phyloP scores from a whole-genome alignment of 2,888 invertebrate genomes.

The Dorcus parallelipipedus region DNA sequence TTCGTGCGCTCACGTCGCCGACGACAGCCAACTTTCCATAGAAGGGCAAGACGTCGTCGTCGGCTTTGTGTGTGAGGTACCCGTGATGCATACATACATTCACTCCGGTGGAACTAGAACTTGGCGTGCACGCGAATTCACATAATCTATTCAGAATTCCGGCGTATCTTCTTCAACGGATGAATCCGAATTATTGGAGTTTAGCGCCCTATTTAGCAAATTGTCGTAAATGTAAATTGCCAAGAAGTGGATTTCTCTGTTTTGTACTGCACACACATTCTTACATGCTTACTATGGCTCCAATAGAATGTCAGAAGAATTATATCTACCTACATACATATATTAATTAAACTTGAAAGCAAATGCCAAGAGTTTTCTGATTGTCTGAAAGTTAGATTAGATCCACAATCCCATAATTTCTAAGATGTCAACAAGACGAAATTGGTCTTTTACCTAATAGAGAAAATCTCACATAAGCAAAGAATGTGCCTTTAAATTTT shows the following conservation, averaged over 20 bases:
- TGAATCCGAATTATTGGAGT: conserved; percentile 3
- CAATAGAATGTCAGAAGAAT: neutral
- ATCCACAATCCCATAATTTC: too few species aligned
- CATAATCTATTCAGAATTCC: conserved; percentile 4
- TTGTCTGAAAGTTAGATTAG: too few species aligned
- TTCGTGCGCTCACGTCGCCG: conserved; percentile 22
- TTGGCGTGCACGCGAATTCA: conserved; percentile 1
- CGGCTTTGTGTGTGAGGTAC: neutral
- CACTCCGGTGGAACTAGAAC: neutral
- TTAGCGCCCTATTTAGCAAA: neutral
- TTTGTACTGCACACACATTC: too few species aligned
- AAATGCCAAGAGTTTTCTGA: too few species aligned
- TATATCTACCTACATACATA: neutral
- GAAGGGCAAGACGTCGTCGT: conserved; percentile 9
- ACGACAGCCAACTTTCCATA: conserved; percentile 18
- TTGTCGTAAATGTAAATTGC: conserved; percentile 4
- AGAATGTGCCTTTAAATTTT: too few species aligned
- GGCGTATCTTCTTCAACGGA: neutral
- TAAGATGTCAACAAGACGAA: too few species aligned
- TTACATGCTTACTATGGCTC: neutral
- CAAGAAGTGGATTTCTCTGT: neutral
- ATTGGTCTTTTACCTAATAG: too few species aligned
- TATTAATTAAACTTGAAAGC: too few species aligned
- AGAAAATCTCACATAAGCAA: too few species aligned
- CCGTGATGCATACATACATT: conserved; percentile 5